phyloP scores from a whole-genome alignment of 2,888 invertebrate species.

The Drosophila demipolita region DNA sequence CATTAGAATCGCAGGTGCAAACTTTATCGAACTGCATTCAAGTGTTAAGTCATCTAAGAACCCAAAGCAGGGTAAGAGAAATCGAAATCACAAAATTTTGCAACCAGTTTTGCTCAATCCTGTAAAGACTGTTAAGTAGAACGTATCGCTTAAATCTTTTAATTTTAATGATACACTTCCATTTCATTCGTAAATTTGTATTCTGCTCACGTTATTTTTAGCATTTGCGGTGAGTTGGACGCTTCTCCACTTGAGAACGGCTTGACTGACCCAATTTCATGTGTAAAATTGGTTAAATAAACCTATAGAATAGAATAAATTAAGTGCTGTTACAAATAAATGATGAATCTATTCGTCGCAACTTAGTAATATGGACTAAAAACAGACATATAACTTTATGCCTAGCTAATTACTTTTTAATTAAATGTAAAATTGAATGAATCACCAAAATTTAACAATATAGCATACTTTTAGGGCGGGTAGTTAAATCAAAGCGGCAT shows the following conservation, averaged over 20 bases:
- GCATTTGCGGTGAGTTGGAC: not conserved
- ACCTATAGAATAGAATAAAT: not conserved
- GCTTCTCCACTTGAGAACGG: not conserved
- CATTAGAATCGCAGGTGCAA: not conserved
- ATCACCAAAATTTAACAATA: too few relatives aligned
- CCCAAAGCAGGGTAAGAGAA: not conserved
- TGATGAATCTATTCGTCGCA: not conserved
- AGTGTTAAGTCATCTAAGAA: not conserved
- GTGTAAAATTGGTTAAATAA: not conserved
- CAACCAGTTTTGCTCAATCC: not conserved
- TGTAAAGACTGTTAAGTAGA: not conserved
- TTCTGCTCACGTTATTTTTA: not conserved
- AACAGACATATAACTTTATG: not conserved
- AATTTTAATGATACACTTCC: not conserved
- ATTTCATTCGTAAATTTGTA: not conserved
- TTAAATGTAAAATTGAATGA: not conserved
- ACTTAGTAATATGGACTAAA: not conserved
- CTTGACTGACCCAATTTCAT: not conserved
- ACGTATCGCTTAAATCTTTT: not conserved
- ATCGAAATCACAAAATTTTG: not conserved
- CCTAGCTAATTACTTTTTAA: not conserved
- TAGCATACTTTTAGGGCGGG: conserved; percentile 46
- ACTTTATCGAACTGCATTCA: not conserved
- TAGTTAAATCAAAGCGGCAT: conserved; percentile 31
- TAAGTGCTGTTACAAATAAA: not conserved